A percentile compares a stretch with the other conserved stretches of the same genome.
These are phyloP conservation scores for Venusia cambrica DNA, from an alignment of 2,888 invertebrate genomes.

Conservation along the genomic window DNA sequence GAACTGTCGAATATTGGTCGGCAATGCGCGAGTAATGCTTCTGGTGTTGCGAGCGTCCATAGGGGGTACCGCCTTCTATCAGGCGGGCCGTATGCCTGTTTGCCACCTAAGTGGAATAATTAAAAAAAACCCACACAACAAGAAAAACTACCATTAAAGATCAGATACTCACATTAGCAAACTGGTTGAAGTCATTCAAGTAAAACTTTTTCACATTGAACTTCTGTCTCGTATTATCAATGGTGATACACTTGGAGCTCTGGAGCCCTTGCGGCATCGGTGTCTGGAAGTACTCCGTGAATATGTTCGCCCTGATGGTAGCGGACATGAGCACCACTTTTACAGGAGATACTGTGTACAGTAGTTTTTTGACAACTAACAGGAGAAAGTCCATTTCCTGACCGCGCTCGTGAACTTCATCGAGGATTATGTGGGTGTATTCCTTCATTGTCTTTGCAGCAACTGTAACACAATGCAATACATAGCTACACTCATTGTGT, in stretches of 20 bases:
- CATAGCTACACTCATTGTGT: too few relatives aligned
- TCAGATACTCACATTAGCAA: constrained; percentile 63
- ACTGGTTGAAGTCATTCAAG: constrained; percentile 74
- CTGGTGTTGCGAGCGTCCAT: too few relatives aligned
- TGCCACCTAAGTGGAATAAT: too few relatives aligned
- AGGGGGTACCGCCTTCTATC: too few relatives aligned
- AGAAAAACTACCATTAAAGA: too few relatives aligned
- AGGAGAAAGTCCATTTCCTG: constrained; percentile 95
- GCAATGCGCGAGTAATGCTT: too few relatives aligned
- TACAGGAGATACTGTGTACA: constrained; percentile 78
- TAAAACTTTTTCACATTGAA: constrained; percentile 84
- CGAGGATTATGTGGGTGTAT: constrained; percentile 94
- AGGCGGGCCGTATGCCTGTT: too few relatives aligned
- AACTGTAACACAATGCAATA: constrained; percentile 62
- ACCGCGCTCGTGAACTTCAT: constrained; percentile 96
- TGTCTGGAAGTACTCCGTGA: constrained; percentile 84
- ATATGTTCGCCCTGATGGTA: constrained; percentile 84
- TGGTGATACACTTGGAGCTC: constrained; percentile 64
- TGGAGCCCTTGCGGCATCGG: constrained; percentile 46
- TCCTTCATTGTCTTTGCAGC: constrained; percentile 84
- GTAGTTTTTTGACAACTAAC: constrained; percentile 89
- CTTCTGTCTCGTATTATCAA: constrained; percentile 64
- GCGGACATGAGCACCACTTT: constrained; percentile 94
- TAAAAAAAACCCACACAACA: too few relatives aligned
- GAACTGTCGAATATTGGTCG: too few relatives aligned